Evolutionary conservation across 2,113 vertebrate species (phyloP).

Genomic region (Oreocharis arfaki): DNA sequence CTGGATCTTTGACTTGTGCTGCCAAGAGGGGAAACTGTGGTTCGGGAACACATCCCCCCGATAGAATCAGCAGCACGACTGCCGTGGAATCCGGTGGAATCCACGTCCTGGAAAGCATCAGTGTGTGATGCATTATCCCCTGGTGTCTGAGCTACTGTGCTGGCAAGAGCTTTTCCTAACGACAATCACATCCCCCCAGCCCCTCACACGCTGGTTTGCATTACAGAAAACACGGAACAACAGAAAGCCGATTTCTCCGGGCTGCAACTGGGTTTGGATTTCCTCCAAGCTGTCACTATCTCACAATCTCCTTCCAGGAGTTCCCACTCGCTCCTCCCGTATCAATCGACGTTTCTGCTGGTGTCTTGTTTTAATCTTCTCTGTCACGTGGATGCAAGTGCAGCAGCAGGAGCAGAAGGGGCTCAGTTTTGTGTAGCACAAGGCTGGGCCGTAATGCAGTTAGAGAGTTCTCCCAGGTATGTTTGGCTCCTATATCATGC

Average conservation of each 20-base stretch:
- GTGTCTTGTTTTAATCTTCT: constrained; percentile 41
- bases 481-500: background rate
- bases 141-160: constrained; percentile 51
- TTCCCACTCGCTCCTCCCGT: background rate
- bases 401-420: background rate
- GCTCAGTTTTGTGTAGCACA: background rate
- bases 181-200: constrained; percentile 29
- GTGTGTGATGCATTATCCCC: constrained; percentile 24
- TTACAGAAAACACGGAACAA: constrained; percentile 23
- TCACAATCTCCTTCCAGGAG: constrained; percentile 30
- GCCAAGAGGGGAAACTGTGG: background rate
- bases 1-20: background rate
- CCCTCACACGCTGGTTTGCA: constrained; percentile 14
- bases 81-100: background rate
- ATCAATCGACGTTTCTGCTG: background rate
- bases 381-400: background rate
- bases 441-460: background rate
- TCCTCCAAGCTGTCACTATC: constrained; percentile 35
- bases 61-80: background rate
- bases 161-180: constrained; percentile 33
- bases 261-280: constrained; percentile 1
- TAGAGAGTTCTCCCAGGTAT: background rate
- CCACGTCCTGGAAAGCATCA: constrained; percentile 33
- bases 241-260: constrained; percentile 2
- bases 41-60: background rate